Base-by-base conservation (phyloP, 23 tunicate genomes). In the Oikopleura vanhoeffeni region DNA sequence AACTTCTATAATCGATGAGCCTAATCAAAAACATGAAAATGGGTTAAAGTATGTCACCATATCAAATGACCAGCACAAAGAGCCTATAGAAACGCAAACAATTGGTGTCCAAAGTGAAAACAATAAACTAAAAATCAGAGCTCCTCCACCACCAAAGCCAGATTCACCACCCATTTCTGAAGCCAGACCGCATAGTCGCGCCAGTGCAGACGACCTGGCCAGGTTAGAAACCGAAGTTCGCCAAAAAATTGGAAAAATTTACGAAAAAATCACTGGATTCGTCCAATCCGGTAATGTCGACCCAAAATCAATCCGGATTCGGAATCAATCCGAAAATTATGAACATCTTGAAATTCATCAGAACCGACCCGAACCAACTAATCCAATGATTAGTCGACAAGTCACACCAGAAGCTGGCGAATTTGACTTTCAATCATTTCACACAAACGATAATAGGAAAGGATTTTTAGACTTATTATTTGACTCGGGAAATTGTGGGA, bases 111-210 rank as follows among this genome's bases (percentile, higher is more conserved):
- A 49, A 49, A 49, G 18, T 49, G 60, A 49, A 8, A 18, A 8
- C 18, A 8, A 8, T 49, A 8, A 18, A 49, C 18, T 49, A 49
- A 8, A 49, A 18, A 8, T 8, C 60, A 40, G 34, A 40, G 40
- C 77, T 87, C 0, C 88, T 87, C 3, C 85, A 76, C 35, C 90
- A 87, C 60, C 90, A 87, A 85, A 87, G 85, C 57, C 79, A 40
- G 40, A 35, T 67, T 35, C 1, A 57, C 60, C 60, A 8, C 60
- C 60, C 8, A 8, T 18, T 8, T 8, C 18, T 49, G 18, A 8
- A 49, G 60, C 60, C 18, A 49, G 60, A 49, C 60, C 60, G 18
- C 60, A 49, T 8, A 49, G 18, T 49, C 60, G 60, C 8, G 60
- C 60, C 18, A 18, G 60, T 18, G 60, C 8, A 49, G 60, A 49